Conservation (phyloP, 2,888 invertebrate species). For the Horisme vitalbata region DNA sequence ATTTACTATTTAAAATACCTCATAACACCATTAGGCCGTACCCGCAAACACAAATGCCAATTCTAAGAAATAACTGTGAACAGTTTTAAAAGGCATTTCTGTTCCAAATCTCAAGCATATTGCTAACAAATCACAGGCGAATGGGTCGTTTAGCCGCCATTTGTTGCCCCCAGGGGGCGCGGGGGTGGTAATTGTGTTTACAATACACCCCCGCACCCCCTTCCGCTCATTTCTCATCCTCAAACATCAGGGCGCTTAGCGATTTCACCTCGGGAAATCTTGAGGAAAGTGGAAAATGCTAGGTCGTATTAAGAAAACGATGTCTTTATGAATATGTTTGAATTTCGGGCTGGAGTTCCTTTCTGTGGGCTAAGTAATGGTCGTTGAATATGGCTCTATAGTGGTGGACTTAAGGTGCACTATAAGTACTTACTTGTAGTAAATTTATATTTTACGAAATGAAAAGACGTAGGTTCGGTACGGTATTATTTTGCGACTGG, state of each 20-base stretch:
- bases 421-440: no score
- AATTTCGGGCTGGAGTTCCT: background rate
- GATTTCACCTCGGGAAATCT: slow-evolving; percentile 68
- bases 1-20: slow-evolving; percentile 21
- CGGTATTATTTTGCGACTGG: no score
- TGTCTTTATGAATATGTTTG: slow-evolving; percentile 15
- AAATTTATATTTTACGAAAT: no score
- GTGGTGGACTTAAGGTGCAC: no score
- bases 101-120: slow-evolving; percentile 79
- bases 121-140: slow-evolving; percentile 81
- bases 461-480: no score
- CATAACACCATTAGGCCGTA: slow-evolving; percentile 31
- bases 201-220: slow-evolving; percentile 58
- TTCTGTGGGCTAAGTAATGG: no score
- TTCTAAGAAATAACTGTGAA: slow-evolving; percentile 45
- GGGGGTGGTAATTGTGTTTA: slow-evolving; percentile 72
- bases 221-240: slow-evolving; percentile 76
- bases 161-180: slow-evolving; percentile 63
- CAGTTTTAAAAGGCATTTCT: slow-evolving; percentile 67
- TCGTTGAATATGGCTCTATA: no score
- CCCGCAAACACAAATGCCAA: slow-evolving; percentile 43
- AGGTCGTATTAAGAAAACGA: slow-evolving; percentile 36
- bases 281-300: slow-evolving; percentile 55
- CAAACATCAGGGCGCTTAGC: slow-evolving; percentile 71
- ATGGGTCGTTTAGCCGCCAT: slow-evolving; percentile 81